phyloP scores from a whole-genome alignment of 2,113 vertebrate genomes.

The Hystrix brachyura region DNA sequence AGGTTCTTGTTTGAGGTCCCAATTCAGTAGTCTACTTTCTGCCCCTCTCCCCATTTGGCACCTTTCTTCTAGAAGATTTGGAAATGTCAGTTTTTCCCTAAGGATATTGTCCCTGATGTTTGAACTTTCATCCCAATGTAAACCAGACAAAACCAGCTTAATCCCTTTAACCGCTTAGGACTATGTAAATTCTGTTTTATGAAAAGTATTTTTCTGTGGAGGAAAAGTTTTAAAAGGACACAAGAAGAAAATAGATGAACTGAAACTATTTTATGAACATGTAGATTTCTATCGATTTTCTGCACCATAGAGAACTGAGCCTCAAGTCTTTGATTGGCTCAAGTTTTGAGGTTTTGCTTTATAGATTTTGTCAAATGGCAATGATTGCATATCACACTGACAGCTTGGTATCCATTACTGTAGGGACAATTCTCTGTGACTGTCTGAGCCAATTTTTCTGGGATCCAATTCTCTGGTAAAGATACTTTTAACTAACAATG shows the following conservation, averaged over 20 bases:
- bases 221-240: neutral
- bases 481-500: slow-evolving; percentile 59
- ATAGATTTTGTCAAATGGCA: slow-evolving; percentile 25
- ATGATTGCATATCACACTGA: slow-evolving; percentile 33
- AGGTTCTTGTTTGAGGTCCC: neutral
- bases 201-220: neutral
- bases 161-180: slow-evolving; percentile 25
- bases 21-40: neutral
- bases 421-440: neutral
- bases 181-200: neutral
- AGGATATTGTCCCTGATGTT: neutral
- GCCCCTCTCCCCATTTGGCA: neutral
- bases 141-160: neutral
- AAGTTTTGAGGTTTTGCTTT: slow-evolving; percentile 50
- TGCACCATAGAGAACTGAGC: neutral
- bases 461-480: slow-evolving; percentile 43
- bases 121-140: neutral
- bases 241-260: neutral
- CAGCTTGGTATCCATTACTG: neutral
- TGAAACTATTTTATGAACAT: neutral
- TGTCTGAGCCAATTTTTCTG: neutral
- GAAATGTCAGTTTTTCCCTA: neutral
- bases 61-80: neutral
- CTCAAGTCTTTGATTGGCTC: slow-evolving; percentile 1
- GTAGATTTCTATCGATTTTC: slow-evolving; percentile 40